Conservation (phyloP, 1,140 invertebrate species). For the Pentalonia nigronervosa region DNA sequence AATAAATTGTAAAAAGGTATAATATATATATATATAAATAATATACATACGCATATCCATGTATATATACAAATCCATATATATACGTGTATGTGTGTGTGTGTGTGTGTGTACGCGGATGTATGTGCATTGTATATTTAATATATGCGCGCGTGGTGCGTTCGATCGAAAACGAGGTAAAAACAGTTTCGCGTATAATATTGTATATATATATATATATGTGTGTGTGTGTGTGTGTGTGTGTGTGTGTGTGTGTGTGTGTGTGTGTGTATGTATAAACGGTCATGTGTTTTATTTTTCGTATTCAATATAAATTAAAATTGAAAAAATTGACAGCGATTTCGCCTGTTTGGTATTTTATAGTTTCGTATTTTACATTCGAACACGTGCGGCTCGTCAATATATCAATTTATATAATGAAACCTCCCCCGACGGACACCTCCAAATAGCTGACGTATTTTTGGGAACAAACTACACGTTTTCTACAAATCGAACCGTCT, state of each 20-base stretch:
- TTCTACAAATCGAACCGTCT: too few relatives aligned
- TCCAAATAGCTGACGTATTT: too few relatives aligned
- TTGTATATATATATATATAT: not conserved
- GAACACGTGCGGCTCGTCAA: too few relatives aligned
- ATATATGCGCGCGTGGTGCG: not conserved
- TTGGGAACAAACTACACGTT: too few relatives aligned
- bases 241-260: too few relatives aligned
- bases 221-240: too few relatives aligned
- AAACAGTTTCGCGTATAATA: not conserved
- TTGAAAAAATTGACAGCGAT: not conserved
- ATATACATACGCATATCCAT: not conserved
- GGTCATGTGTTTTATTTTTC: not conserved
- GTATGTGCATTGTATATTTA: not conserved
- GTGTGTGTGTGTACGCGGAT: not conserved
- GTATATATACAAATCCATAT: too few relatives aligned
- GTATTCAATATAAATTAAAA: not conserved
- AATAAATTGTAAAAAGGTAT: conserved; percentile 7
- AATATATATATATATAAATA: not conserved
- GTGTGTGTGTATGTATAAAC: not conserved
- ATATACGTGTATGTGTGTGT: too few relatives aligned
- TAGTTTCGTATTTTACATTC: not conserved
- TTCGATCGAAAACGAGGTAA: not conserved
- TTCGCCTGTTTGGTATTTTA: not conserved
- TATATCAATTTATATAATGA: too few relatives aligned
- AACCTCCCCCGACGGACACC: too few relatives aligned